A percentile compares a stretch with the other conserved stretches of the same genome.
Conservation (phyloP, 2,888 invertebrate species). For the Cetonia aurata region DNA sequence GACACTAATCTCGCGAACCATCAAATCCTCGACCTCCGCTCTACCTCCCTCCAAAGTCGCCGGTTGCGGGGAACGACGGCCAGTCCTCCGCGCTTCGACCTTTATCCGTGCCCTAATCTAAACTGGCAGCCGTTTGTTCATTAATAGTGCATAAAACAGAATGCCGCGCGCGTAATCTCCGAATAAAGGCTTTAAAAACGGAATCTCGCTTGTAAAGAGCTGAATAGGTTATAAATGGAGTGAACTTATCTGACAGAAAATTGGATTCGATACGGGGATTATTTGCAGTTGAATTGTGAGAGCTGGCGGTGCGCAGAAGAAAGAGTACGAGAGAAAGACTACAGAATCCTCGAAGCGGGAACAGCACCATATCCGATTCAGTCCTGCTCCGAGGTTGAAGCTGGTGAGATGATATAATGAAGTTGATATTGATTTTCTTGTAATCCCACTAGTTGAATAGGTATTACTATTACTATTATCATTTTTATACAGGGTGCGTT, state of each 20-base stretch:
- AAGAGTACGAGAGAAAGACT: conserved; percentile 12
- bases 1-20: conserved; percentile 12
- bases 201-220: conserved; percentile 53
- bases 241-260: conserved; percentile 63
- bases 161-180: conserved; percentile 50
- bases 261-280: conserved; percentile 61
- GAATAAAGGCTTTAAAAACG: conserved; percentile 53
- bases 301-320: conserved; percentile 42
- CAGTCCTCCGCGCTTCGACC: background rate
- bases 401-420: conserved; percentile 60
- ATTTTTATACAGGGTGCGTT: no score
- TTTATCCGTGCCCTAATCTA: conserved; percentile 41
- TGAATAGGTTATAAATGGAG: conserved; percentile 61
- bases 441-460: conserved; percentile 55
- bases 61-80: no score
- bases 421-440: conserved; percentile 61
- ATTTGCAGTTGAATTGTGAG: conserved; percentile 52
- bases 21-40: background rate
- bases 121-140: conserved; percentile 47
- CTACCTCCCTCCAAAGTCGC: no score
- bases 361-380: conserved; percentile 48
- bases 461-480: conserved; percentile 29
- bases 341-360: conserved; percentile 26
- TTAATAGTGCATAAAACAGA: conserved; percentile 53
- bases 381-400: conserved; percentile 56